Evolutionary conservation across 2,113 vertebrate species (phyloP).

Genomic region (Smithornis capensis): DNA sequence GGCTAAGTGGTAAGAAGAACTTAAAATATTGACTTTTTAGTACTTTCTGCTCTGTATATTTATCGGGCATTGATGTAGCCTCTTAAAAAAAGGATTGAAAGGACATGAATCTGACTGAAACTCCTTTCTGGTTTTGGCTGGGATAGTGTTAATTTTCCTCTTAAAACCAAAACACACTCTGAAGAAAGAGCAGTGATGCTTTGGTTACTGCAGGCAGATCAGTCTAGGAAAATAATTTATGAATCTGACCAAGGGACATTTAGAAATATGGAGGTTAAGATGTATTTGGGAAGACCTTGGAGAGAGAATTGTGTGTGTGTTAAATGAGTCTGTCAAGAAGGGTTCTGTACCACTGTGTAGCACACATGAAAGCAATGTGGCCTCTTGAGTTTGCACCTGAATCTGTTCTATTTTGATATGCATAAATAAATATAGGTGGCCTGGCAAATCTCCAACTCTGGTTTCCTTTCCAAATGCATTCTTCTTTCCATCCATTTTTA

Average conservation of each 20-base stretch:
- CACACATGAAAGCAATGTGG: neutral
- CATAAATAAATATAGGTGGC: conserved; percentile 1
- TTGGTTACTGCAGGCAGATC: neutral
- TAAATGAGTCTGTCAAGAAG: neutral
- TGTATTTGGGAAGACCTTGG: neutral
- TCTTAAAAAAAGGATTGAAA: neutral
- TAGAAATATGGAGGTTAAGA: neutral
- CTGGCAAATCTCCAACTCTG: neutral
- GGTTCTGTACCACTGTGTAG: neutral
- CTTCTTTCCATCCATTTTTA: conserved; percentile 14
- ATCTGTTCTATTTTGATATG: neutral
- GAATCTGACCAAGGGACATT: neutral
- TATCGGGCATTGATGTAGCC: neutral
- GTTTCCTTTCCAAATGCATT: neutral
- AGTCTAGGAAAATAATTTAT: neutral
- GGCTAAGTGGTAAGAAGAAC: neutral
- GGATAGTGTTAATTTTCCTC: neutral
- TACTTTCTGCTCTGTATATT: neutral
- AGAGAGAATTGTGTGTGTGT: neutral
- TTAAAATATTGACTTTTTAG: neutral
- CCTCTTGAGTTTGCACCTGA: neutral
- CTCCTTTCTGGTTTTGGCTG: neutral
- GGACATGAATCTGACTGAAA: neutral
- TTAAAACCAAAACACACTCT: neutral
- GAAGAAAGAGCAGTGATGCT: neutral